Percentiles rank a stretch among this genome's conserved stretches.
These are phyloP conservation scores for Tubulanus polymorphus DNA, from an alignment of 2,888 invertebrate genomes.

Conservation along the genomic window DNA sequence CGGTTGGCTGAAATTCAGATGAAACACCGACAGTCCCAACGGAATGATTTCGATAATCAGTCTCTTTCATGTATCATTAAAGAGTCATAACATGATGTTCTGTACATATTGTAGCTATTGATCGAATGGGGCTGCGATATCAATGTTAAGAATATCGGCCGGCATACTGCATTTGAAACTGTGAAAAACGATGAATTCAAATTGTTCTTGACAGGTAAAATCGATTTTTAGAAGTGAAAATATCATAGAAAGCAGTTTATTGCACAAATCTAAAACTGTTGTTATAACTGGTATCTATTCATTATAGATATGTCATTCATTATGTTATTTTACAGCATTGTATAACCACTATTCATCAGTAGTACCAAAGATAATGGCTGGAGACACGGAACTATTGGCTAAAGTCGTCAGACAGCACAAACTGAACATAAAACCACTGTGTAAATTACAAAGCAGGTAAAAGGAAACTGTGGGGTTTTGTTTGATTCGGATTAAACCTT, in stretches of 20 bases:
- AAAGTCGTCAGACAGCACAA: slow-evolving; percentile 37
- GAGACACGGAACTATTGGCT: slow-evolving; percentile 38
- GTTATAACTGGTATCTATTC: not conserved
- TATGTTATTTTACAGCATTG: slow-evolving; percentile 23
- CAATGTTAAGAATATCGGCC: slow-evolving; percentile 35
- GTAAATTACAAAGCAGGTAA: slow-evolving; percentile 43
- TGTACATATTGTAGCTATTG: slow-evolving; percentile 40
- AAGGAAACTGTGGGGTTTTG: too few species aligned
- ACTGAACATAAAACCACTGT: slow-evolving; percentile 26
- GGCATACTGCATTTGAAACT: slow-evolving; percentile 39
- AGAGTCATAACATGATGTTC: too few species aligned
- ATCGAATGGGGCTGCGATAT: slow-evolving; percentile 53
- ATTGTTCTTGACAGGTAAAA: slow-evolving; percentile 33
- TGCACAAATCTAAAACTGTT: not conserved
- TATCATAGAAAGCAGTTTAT: not conserved
- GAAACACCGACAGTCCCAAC: too few species aligned
- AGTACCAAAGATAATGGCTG: slow-evolving; percentile 45
- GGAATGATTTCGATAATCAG: too few species aligned
- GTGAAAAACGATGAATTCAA: slow-evolving; percentile 47
- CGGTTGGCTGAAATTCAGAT: too few species aligned
- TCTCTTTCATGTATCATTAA: too few species aligned
- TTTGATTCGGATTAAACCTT: too few species aligned
- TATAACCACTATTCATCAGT: slow-evolving; percentile 42
- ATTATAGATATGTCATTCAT: not conserved
- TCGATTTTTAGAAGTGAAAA: not conserved